phyloP scores from a whole-genome alignment of 2,888 invertebrate genomes.

The Bombylius discolor region DNA sequence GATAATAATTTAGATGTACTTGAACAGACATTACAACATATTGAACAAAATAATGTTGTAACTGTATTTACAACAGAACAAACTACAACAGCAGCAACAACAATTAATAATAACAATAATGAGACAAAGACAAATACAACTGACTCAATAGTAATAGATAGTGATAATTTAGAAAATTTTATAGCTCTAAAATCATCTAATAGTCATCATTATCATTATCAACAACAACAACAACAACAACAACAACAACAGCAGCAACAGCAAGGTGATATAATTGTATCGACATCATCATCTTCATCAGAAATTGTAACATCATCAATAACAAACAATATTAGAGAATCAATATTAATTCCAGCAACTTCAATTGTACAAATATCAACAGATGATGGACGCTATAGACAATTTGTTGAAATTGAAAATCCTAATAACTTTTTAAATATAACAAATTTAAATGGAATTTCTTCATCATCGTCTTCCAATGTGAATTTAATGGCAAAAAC shows the following conservation, averaged over 20 bases:
- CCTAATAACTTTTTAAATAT: background rate
- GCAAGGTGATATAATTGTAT: background rate
- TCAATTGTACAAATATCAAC: background rate
- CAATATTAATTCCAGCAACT: background rate
- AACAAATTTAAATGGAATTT: background rate
- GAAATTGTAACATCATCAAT: background rate
- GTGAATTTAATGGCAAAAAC: background rate
- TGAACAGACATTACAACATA: too few relatives aligned
- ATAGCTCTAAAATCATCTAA: background rate
- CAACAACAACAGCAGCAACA: background rate
- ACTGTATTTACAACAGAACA: background rate
- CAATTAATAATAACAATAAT: background rate
- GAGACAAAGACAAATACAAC: background rate
- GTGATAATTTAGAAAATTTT: background rate
- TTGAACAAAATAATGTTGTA: background rate
- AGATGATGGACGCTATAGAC: background rate
- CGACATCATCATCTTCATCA: background rate
- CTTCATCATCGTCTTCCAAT: slow-evolving; percentile 5
- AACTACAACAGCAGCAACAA: background rate
- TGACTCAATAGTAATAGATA: background rate
- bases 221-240: background rate
- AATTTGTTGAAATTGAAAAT: too few relatives aligned
- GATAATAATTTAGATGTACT: background rate
- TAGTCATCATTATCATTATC: background rate
- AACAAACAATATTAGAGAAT: background rate